Percentiles rank a stretch among this genome's conserved stretches.
These are phyloP conservation scores for Geotrupes spiniger DNA, from an alignment of 2,888 invertebrate genomes.

Conservation along the genomic window DNA sequence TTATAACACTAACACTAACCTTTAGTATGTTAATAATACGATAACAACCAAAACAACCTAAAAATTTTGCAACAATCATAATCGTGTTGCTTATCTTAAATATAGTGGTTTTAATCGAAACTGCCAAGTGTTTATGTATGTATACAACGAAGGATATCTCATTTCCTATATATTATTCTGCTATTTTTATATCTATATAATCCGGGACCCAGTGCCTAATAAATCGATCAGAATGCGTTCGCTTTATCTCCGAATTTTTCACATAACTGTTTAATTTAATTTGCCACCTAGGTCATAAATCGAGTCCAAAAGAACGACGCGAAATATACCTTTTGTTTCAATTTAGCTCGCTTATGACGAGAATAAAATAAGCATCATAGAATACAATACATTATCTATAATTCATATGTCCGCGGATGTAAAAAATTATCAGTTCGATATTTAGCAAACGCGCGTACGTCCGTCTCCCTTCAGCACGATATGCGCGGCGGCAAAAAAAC, in stretches of 20 bases:
- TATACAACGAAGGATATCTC: too few species aligned
- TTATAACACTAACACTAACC: too few species aligned
- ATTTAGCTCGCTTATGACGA: constrained; percentile 41
- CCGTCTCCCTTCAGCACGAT: background rate
- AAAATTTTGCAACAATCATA: too few species aligned
- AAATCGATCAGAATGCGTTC: constrained; percentile 14
- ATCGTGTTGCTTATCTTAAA: too few species aligned
- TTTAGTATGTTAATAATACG: too few species aligned
- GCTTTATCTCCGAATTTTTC: constrained; percentile 13
- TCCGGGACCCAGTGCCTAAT: background rate
- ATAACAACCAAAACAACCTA: too few species aligned
- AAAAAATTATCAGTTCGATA: constrained; percentile 9
- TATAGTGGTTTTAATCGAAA: too few species aligned
- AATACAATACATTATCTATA: constrained; percentile 49
- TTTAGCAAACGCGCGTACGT: background rate
- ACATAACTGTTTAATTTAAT: constrained; percentile 22
- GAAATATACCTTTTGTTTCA: constrained; percentile 38
- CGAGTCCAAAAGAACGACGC: constrained; percentile 33
- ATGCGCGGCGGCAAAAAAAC: background rate
- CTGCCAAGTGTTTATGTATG: too few species aligned
- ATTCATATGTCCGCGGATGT: constrained; percentile 37
- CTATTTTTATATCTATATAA: too few species aligned
- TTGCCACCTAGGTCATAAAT: constrained; percentile 31
- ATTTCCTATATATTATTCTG: too few species aligned
- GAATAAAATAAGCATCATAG: constrained; percentile 43